Conservation (phyloP, 1,140 invertebrate species). For the Orussus abietinus region DNA sequence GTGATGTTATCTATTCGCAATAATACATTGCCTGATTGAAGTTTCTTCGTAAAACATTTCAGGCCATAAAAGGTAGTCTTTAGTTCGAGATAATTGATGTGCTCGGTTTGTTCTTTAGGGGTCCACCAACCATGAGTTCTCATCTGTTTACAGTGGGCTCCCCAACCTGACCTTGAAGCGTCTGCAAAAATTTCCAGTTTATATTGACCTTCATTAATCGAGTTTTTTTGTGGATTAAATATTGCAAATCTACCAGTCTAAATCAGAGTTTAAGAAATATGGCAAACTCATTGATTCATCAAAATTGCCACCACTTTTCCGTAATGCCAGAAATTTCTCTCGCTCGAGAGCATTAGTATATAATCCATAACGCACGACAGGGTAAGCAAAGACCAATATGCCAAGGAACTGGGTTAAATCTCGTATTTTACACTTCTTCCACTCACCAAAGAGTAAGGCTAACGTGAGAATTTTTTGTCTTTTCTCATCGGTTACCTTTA, state of each 20-base stretch:
- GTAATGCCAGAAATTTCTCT: conserved; percentile 8
- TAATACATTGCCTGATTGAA: conserved; percentile 14
- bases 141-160: conserved; percentile 2
- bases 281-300: neutral
- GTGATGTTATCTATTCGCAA: conserved; percentile 24
- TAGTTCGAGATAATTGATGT: conserved; percentile 16
- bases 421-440: conserved; percentile 3
- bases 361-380: neutral
- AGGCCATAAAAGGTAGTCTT: conserved; percentile 11
- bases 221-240: neutral
- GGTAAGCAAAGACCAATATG: neutral
- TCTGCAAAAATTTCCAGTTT: conserved; percentile 11
- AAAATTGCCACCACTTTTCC: conserved; percentile 2
- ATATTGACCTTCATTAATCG: neutral
- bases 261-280: neutral
- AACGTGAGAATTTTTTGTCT: too few relatives aligned
- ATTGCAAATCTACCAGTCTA: conserved; percentile 11
- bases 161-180: conserved; percentile 13
- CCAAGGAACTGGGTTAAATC: conserved; percentile 5
- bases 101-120: neutral
- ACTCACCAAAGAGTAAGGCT: neutral
- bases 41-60: conserved; percentile 12
- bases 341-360: conserved; percentile 9
- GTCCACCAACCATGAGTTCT: conserved; percentile 13
- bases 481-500: neutral